Evolutionary conservation across 2,113 vertebrate species (phyloP).

Genomic region (Labeo catla): DNA sequence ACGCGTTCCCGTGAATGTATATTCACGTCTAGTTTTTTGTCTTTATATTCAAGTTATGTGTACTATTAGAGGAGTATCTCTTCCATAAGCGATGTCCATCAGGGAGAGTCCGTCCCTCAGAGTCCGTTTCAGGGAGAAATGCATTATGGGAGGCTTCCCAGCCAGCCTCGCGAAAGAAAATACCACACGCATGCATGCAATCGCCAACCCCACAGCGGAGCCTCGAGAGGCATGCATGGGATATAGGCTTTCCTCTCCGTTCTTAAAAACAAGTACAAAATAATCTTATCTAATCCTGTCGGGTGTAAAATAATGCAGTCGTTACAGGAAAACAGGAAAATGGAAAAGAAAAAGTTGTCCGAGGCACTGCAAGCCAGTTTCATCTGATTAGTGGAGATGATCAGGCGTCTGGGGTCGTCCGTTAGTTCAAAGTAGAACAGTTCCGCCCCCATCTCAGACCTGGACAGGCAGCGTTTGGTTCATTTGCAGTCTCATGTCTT

Average conservation of each 20-base stretch:
- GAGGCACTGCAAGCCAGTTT: constrained; percentile 85
- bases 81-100: constrained; percentile 36
- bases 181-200: constrained; percentile 75
- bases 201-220: constrained; percentile 64
- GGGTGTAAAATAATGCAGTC: constrained; percentile 71
- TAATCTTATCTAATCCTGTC: constrained; percentile 61
- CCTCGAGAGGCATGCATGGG: constrained; percentile 66
- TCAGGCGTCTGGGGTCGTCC: constrained; percentile 79
- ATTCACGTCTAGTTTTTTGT: constrained; percentile 38
- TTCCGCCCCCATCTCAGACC: constrained; percentile 84
- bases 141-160: constrained; percentile 67
- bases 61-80: constrained; percentile 51
- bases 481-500: constrained; percentile 99
- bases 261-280: constrained; percentile 69
- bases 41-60: constrained; percentile 44
- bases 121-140: constrained; percentile 55
- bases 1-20: constrained; percentile 11
- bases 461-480: constrained; percentile 99
- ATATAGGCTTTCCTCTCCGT: constrained; percentile 52
- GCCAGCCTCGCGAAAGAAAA: constrained; percentile 63
- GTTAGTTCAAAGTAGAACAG: constrained; percentile 73
- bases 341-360: constrained; percentile 61
- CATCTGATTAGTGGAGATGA: constrained; percentile 78
- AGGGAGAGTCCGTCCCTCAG: constrained; percentile 35
- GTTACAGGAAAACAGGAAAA: constrained; percentile 71